Conservation (phyloP, 2,888 invertebrate genomes). For the Drosophila anomelani region DNA sequence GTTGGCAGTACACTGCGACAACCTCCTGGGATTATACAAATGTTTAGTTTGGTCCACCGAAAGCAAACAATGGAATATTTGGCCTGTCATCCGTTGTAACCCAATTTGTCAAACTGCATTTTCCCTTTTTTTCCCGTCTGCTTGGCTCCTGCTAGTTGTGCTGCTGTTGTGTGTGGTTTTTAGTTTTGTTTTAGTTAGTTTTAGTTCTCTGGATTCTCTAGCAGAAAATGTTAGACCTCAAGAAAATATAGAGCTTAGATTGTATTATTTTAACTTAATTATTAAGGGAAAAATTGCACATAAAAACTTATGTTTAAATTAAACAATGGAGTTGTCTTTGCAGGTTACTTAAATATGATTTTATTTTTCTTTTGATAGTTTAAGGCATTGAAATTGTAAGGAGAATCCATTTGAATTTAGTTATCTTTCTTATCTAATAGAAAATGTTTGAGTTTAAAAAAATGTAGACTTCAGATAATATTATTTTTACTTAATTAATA, state of each 20-base stretch:
- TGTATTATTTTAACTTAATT: not conserved
- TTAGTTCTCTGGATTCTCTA: not conserved
- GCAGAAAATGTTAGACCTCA: not conserved
- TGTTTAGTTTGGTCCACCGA: conserved; percentile 23
- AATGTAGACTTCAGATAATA: not conserved
- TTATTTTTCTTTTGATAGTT: not conserved
- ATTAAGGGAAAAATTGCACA: not conserved
- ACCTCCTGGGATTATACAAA: conserved; percentile 20
- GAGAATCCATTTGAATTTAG: too few relatives aligned
- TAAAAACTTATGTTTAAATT: too few relatives aligned
- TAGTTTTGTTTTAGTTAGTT: not conserved
- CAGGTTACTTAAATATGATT: too few relatives aligned
- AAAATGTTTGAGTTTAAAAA: not conserved
- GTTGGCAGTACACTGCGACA: conserved; percentile 26
- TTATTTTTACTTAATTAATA: not conserved
- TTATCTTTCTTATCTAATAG: too few relatives aligned
- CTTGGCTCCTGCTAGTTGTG: too few relatives aligned
- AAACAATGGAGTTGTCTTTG: not conserved
- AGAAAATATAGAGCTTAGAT: not conserved
- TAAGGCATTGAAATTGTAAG: too few relatives aligned
- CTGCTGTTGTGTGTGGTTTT: not conserved
- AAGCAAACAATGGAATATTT: conserved; percentile 21
- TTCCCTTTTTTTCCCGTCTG: not conserved
- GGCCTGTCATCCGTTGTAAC: conserved; percentile 13
- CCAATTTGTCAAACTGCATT: conserved; percentile 19